phyloP scores from a whole-genome alignment of 2,113 vertebrate species.

The Phylloscopus trochilus region DNA sequence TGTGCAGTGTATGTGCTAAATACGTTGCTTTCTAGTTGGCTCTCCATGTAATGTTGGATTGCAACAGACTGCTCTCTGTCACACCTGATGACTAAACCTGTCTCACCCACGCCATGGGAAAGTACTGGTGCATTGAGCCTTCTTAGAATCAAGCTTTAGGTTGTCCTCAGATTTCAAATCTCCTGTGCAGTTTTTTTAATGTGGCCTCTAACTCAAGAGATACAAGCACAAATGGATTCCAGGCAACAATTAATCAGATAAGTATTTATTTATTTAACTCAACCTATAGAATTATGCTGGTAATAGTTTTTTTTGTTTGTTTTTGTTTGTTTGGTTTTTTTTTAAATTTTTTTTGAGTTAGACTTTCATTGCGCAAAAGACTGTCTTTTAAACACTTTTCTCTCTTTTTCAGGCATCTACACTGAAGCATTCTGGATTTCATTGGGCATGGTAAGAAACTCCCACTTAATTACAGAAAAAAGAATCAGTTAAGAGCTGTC shows the following conservation, averaged over 20 bases:
- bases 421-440: constrained; percentile 47
- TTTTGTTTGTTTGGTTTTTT: not conserved
- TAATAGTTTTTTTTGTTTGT: not conserved
- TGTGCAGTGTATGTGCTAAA: constrained; percentile 43
- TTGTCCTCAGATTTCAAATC: constrained; percentile 64
- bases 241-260: constrained; percentile 68
- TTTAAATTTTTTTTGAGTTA: constrained; percentile 22
- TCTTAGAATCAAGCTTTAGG: constrained; percentile 59
- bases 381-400: constrained; percentile 27
- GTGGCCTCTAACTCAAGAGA: constrained; percentile 66
- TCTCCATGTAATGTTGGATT: constrained; percentile 29
- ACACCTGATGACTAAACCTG: constrained; percentile 47
- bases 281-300: constrained; percentile 54
- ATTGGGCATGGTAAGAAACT: constrained; percentile 55
- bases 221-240: constrained; percentile 69
- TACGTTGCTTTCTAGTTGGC: constrained; percentile 43
- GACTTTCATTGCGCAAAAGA: not conserved
- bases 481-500: not conserved
- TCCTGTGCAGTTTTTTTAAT: constrained; percentile 42
- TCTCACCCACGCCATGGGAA: constrained; percentile 42
- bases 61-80: constrained; percentile 39
- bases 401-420: constrained; percentile 52
- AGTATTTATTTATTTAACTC: constrained; percentile 74
- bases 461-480: not conserved
- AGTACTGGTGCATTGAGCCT: constrained; percentile 28